Evolutionary conservation across 2,888 invertebrate genomes (phyloP).

Genomic region (Cryptocephalus moraei): DNA sequence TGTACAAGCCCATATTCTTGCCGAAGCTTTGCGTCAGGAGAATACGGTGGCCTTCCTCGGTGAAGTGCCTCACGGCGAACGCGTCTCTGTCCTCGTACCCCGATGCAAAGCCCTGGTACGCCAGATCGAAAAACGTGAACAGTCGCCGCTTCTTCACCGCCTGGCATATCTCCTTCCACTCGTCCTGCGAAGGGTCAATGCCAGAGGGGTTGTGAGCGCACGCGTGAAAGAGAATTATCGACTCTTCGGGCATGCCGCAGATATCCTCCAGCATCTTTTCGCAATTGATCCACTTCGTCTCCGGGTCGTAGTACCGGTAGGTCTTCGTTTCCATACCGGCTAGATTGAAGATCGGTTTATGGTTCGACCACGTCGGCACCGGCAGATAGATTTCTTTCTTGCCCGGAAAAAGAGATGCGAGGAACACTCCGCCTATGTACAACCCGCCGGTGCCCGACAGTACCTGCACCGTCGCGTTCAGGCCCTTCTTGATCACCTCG

Average conservation of each 20-base stretch:
- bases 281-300: slow-evolving; percentile 56
- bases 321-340: slow-evolving; percentile 47
- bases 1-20: slow-evolving; percentile 61
- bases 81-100: slow-evolving; percentile 52
- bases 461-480: slow-evolving; percentile 36
- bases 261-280: slow-evolving; percentile 52
- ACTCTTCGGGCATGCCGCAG: slow-evolving; percentile 50
- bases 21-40: slow-evolving; percentile 48
- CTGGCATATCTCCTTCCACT: slow-evolving; percentile 53
- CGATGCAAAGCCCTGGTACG: slow-evolving; percentile 53
- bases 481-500: slow-evolving; percentile 36
- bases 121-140: slow-evolving; percentile 57
- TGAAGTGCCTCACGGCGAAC: slow-evolving; percentile 44
- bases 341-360: slow-evolving; percentile 53
- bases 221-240: slow-evolving; percentile 53
- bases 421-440: slow-evolving; percentile 50
- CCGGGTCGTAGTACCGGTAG: slow-evolving; percentile 57
- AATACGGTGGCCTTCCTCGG: slow-evolving; percentile 48
- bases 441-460: slow-evolving; percentile 61
- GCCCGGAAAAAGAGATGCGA: slow-evolving; percentile 43
- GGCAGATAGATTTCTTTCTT: slow-evolving; percentile 51
- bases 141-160: slow-evolving; percentile 44
- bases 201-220: slow-evolving; percentile 61
- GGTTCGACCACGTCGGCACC: slow-evolving; percentile 61
- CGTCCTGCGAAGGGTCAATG: slow-evolving; percentile 47